Conservation (phyloP, 2,888 invertebrate genomes). For the Dryococelus australis region DNA sequence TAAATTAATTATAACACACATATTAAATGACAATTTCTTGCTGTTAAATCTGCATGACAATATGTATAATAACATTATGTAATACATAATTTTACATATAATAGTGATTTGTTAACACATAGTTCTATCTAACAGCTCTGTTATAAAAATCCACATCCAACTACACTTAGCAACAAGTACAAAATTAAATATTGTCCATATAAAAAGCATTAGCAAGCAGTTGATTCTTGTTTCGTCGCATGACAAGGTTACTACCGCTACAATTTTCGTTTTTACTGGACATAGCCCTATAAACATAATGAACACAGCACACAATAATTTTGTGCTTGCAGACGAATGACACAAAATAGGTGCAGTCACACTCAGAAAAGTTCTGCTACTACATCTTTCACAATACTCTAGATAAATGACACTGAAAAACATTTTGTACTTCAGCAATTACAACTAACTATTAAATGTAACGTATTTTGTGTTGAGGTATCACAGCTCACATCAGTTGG, state of each 20-base stretch:
- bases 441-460: neutral
- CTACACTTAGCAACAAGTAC: neutral
- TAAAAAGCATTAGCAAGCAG: slow-evolving; percentile 1
- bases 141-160: neutral
- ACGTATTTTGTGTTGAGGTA: neutral
- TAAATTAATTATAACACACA: too few relatives aligned
- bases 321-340: neutral
- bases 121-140: neutral
- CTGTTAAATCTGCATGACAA: too few relatives aligned
- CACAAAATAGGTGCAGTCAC: neutral
- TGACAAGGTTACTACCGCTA: neutral
- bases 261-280: neutral
- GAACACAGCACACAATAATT: neutral
- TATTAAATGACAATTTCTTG: too few relatives aligned
- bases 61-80: too few relatives aligned
- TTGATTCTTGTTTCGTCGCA: neutral
- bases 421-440: slow-evolving; percentile 3
- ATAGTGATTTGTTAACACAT: neutral
- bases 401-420: neutral
- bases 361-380: neutral
- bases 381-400: neutral
- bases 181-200: slow-evolving; percentile 4
- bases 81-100: too few relatives aligned
- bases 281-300: neutral
- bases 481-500: neutral